Evolutionary conservation across 1,140 invertebrate species (phyloP).

Genomic region (Trichonephila clavata): DNA sequence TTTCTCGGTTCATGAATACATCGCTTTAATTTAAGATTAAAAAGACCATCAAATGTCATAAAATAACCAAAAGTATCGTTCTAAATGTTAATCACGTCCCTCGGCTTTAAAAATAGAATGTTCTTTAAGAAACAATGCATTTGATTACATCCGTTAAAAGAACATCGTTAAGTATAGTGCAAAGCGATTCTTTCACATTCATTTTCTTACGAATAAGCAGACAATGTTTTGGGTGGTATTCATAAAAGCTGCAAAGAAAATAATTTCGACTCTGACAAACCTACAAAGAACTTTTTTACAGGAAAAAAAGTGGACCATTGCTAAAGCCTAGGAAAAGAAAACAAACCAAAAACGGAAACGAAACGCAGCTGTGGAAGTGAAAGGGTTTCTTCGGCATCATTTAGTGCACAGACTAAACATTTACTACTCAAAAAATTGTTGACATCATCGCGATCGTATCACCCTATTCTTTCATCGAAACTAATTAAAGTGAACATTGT

Average conservation of each 20-base stretch:
- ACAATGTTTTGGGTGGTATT: not conserved
- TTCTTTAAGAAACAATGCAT: too few species aligned
- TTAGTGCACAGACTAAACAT: conserved; percentile 19
- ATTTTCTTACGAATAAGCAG: not conserved
- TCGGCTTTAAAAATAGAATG: too few species aligned
- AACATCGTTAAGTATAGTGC: too few species aligned
- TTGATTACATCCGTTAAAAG: too few species aligned
- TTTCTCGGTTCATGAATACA: too few species aligned
- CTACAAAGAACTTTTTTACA: not conserved
- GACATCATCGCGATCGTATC: conserved; percentile 10
- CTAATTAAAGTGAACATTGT: conserved; percentile 29
- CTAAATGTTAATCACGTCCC: too few species aligned
- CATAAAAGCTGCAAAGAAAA: conserved; percentile 19
- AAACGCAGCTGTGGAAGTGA: conserved; percentile 24
- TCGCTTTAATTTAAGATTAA: too few species aligned
- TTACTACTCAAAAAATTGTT: not conserved
- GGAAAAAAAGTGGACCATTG: not conserved
- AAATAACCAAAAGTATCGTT: too few species aligned
- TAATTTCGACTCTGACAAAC: not conserved
- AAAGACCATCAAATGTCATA: too few species aligned
- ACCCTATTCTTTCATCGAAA: not conserved
- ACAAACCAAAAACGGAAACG: conserved; percentile 35
- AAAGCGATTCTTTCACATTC: not conserved
- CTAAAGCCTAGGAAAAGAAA: not conserved
- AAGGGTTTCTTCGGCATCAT: conserved; percentile 6